Base-by-base conservation (phyloP, 92 coral and sea anemone species). In the Montipora capitata region DNA sequence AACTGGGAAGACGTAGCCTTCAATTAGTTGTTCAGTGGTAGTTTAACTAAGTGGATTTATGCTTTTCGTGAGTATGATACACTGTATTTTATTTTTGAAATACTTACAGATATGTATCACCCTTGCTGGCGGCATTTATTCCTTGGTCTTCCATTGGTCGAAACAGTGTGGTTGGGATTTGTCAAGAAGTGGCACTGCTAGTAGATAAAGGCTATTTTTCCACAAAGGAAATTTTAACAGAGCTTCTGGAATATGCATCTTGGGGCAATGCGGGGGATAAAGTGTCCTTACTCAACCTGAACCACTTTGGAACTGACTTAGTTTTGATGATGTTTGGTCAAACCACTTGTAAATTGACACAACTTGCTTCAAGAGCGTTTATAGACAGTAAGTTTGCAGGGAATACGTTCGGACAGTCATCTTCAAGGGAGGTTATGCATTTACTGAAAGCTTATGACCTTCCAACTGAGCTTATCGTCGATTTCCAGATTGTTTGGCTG, bases 161-260 rank as follows among this genome's bases (percentile, higher is more conserved):
- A 62, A 80, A 72, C 10, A 92, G 85, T 71, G 78, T 74, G 48
- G 41, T 64, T 42, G 58, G 15, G 8, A 74, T 44, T 65, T 84
- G 90, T 66, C 76, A n/a, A 4, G 74, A 81, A 56, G 83, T 95
- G 9, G 83, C 95, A 1, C 76, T 76, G 38, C 95, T 95, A 11
- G 91, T 95, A 61, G 98, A 95, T 68, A 35, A 48, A 51, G 96
- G 93, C 40, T 91, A 87, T 74, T 95, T 93, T 76, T 93, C 92
- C 11, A 93, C 89, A 0, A 41, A 83, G 41, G 93, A 93, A 63
- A 88, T 95, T 44, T 86, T 91, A 10, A 84, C 84, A 39, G 98
- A 95, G 81, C 64, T 95, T 13, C 71, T 95, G 7, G 98, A 93
- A 48, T 95, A 90, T 51, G 92, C 88, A 13, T 43, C 88, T 8